A percentile compares a stretch with the other conserved stretches of the same genome.
These are phyloP conservation scores for Chrosomus eos DNA, from an alignment of 2,797 vertebrate species.

Conservation along the genomic window DNA sequence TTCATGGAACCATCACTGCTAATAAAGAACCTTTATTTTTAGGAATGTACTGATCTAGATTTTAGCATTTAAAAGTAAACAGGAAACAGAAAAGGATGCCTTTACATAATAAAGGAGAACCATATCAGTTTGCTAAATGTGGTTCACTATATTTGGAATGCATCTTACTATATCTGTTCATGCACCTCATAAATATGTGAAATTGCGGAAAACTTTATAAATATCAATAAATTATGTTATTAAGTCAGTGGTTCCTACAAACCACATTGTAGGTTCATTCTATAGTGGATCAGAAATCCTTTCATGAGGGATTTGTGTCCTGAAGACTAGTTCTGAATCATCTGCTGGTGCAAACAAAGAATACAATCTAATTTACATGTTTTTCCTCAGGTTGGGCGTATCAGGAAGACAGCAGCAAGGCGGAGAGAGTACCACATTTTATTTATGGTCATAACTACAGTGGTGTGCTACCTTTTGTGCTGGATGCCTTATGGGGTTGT, in stretches of 20 bases:
- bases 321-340: background rate
- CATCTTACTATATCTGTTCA: background rate
- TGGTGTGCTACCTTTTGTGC: slow-evolving; percentile 78
- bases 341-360: background rate
- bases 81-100: background rate
- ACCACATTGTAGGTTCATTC: background rate
- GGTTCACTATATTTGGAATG: background rate
- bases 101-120: background rate
- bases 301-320: background rate
- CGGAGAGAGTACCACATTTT: slow-evolving; percentile 78
- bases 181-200: background rate
- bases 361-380: background rate
- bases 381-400: slow-evolving; percentile 72
- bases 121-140: background rate
- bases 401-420: slow-evolving; percentile 71
- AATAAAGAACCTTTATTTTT: background rate
- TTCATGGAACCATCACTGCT: background rate
- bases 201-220: background rate
- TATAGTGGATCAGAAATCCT: background rate
- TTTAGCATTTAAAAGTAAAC: background rate
- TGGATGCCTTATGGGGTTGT: slow-evolving; percentile 81
- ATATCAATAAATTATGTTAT: background rate
- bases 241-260: background rate
- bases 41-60: background rate
- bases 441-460: slow-evolving; percentile 78